Percentiles rank a stretch among this genome's conserved stretches.
Evolutionary conservation across 2,797 vertebrate genomes (phyloP).

Genomic region (Enteromius thamalakanensis): DNA sequence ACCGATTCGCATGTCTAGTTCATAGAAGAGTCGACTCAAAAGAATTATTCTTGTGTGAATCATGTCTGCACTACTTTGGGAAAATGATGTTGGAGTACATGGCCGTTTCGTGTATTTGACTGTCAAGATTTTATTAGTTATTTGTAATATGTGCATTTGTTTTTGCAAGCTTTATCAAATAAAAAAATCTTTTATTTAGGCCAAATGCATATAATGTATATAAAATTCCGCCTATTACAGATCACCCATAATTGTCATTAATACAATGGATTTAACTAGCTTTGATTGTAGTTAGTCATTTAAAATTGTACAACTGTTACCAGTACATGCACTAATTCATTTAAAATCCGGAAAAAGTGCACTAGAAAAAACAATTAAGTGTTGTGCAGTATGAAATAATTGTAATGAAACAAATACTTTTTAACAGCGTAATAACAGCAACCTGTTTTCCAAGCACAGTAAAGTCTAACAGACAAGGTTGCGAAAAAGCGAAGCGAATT

Average conservation of each 20-base stretch:
- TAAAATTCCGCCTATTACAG: neutral
- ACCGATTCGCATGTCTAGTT: neutral
- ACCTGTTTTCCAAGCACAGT: neutral
- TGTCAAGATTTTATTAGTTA: neutral
- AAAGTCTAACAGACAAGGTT: neutral
- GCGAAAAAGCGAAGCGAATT: neutral
- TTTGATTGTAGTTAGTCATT: neutral
- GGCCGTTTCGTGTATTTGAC: neutral
- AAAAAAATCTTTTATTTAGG: neutral
- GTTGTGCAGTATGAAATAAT: neutral
- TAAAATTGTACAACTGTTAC: neutral
- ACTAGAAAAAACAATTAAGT: neutral
- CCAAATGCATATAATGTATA: neutral
- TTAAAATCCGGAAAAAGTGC: constrained; percentile 25
- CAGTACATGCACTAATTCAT: constrained; percentile 21
- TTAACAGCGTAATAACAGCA: neutral
- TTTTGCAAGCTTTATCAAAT: neutral
- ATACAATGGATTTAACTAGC: neutral
- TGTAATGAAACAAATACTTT: neutral
- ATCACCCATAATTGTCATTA: neutral
- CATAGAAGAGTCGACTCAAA: neutral
- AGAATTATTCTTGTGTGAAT: neutral
- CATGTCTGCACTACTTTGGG: neutral
- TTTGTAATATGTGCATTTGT: neutral
- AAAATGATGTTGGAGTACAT: neutral